Evolutionary conservation across 2,797 vertebrate genomes (phyloP).

Genomic region (Taeniopygia guttata): DNA sequence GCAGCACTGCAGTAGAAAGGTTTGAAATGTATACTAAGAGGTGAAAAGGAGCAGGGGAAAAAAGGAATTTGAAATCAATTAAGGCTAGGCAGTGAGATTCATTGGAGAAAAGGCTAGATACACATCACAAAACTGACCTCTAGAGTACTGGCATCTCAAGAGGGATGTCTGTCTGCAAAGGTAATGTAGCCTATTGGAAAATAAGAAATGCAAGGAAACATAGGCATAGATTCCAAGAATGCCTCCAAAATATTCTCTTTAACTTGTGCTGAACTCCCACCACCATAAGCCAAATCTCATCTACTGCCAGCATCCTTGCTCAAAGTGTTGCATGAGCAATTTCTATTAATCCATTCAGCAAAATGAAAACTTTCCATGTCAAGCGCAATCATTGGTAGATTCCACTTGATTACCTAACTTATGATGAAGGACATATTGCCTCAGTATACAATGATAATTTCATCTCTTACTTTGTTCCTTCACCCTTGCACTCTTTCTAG

Average conservation of each 20-base stretch:
- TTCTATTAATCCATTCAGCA: background rate
- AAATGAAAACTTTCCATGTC: background rate
- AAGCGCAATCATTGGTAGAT: background rate
- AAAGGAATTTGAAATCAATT: background rate
- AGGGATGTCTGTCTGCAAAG: background rate
- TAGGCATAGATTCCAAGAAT: background rate
- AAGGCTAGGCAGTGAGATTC: background rate
- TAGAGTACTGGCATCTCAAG: background rate
- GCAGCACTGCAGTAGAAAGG: background rate
- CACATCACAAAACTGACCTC: background rate
- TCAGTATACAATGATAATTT: background rate
- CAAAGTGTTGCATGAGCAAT: background rate
- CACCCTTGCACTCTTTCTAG: background rate
- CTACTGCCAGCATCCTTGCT: background rate
- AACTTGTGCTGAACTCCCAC: background rate
- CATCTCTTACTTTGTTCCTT: background rate
- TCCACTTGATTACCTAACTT: background rate
- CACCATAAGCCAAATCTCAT: background rate
- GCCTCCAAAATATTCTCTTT: background rate
- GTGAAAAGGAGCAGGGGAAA: background rate
- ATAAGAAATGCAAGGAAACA: background rate
- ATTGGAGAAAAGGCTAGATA: background rate
- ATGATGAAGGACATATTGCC: background rate
- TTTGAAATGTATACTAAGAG: fast-evolving
- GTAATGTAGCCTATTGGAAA: background rate